Base-by-base conservation (phyloP, 1,140 invertebrate genomes). In the Drosophila murphyi region DNA sequence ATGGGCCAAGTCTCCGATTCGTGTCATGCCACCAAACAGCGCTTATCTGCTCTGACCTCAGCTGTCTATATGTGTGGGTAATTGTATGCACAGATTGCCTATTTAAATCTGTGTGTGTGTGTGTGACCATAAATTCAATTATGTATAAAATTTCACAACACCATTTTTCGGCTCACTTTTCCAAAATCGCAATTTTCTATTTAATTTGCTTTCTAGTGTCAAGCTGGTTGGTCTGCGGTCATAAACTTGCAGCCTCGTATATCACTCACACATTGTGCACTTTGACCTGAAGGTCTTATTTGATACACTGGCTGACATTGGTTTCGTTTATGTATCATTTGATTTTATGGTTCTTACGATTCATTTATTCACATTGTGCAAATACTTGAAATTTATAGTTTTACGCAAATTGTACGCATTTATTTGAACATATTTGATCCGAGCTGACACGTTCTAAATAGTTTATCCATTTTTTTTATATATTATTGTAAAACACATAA, bases 141-240 rank as follows among this genome's bases (percentile, higher is more conserved):
- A 91, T 81, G 89, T 91, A 91, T 91, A 91, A 89, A 91, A 91
- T 91, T 91, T 91, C 89, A 80, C 76, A 86, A 91, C 78, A 76
- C 20, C 20, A 83, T 80, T 86, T 77, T 73, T 64, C 20, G 68
- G 59, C 70, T 83, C 75, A 78, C 68, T 76, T 90, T 91, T 72
- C 51, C 37, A 69, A 81, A 86, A 82, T 86, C 76, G 73, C 83
- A 86, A 88, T 89, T 91, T 91, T 91, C 89, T 89, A 88, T 91
- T 89, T 85, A 89, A 86, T 91, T 91, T 91, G 82, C 85, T 82
- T 89, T 83, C 76, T 80, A 91, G 83, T 86, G 88, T 76, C 82
- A 75, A 88, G 64, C 59, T 78, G 83, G 85, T 88, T 83, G 63
- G 45, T 59, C 70, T 78, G 52, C 57, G 76, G 76, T 67, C 54